A percentile compares a stretch with the other conserved stretches of the same genome.
Conservation (phyloP, 2,113 vertebrate genomes). For the Callaeas wilsoni region DNA sequence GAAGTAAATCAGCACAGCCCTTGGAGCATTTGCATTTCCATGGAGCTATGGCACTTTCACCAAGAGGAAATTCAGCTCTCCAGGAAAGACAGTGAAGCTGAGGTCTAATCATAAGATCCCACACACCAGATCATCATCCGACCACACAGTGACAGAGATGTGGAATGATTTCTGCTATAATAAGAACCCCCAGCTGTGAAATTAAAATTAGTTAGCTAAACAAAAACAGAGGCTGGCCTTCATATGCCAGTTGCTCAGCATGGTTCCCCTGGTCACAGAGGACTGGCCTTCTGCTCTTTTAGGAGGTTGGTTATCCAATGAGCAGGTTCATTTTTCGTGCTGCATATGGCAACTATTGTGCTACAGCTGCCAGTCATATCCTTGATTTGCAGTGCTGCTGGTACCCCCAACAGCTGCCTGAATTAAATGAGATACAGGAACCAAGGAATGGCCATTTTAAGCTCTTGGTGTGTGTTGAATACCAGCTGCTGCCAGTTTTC, state of each 20-base stretch:
- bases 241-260: not conserved
- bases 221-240: not conserved
- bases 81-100: not conserved
- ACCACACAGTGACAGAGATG: not conserved
- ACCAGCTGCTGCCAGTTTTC: slow-evolving; percentile 1
- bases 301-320: not conserved
- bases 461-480: not conserved
- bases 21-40: not conserved
- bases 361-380: not conserved
- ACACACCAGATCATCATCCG: not conserved
- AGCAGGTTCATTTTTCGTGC: not conserved
- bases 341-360: not conserved
- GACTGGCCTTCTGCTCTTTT: not conserved
- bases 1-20: not conserved
- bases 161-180: not conserved
- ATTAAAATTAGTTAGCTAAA: not conserved
- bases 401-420: not conserved
- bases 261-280: not conserved
- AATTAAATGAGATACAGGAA: not conserved
- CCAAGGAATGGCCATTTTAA: not conserved
- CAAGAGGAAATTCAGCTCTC: not conserved
- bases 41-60: not conserved
- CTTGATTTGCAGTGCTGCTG: not conserved
- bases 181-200: not conserved
- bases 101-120: not conserved